Base-by-base conservation (phyloP, 1,140 invertebrate genomes). In the Drosophila littoralis region DNA sequence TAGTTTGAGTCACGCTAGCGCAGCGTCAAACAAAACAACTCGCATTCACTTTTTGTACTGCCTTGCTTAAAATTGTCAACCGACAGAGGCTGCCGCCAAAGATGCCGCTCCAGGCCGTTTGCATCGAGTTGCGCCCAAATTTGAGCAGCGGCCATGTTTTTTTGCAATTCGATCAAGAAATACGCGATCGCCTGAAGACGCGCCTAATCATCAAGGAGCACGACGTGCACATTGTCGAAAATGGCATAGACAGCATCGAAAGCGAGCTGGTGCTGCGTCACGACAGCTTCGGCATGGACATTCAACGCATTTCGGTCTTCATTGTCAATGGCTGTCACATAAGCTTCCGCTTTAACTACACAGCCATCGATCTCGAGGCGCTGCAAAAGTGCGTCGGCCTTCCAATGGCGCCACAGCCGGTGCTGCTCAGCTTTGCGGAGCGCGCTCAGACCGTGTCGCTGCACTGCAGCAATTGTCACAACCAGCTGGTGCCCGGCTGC, bases 51-150 rank as follows among this genome's bases (percentile, higher is more conserved):
- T 59, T 50, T 28, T n/a, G 22, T 6, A 43, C 9, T 58, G 42
- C 15, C n/a, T 57, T 10, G 28, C 3, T 66, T 58, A 13, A 35
- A 59, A 45, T 22, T n/a, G 10, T 7, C 12, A 68, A 12, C 28
- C 5, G 28, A 28, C 6, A 38, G 5, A 35, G 35, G 65, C 32
- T 7, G n/a, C 28, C 17, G 35, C 13, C 55, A 63, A 75, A 58
- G n/a, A 83, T 83, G 80, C 67, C 80, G 10, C 50, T 83, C 4
- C 46, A 59, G 48, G 79, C 45, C 28, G 50, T 83, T 22, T 74
- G 73, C 69, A 88, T 88, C 45, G 83, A 88, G 38, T 50, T 88
- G 59, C 83, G 83, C 9, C 83, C 83, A 2, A 89, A 88, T 40
- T 28, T 88, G 36, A 52, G 43, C 69, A 77, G 83, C 36, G 83